phyloP scores from a whole-genome alignment of 2,797 vertebrate genomes.

The Pangasius sanitwongsei region DNA sequence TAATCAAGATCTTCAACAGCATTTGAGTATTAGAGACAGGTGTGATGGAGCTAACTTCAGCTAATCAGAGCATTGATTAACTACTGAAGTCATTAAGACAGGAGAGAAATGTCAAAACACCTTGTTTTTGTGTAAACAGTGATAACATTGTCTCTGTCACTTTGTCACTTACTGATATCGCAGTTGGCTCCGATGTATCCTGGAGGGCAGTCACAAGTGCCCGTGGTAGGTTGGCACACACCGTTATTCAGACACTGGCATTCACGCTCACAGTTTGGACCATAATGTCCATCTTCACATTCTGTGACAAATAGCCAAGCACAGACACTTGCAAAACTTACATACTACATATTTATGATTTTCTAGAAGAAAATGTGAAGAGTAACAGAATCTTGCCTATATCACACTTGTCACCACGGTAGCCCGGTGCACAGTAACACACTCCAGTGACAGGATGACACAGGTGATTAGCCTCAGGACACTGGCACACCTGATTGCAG shows the following conservation, averaged over 20 bases:
- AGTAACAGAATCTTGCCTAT: constrained; percentile 67
- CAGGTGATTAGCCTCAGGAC: constrained; percentile 71
- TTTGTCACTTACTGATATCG: constrained; percentile 68
- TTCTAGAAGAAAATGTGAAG: not conserved
- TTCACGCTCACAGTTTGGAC: constrained; percentile 62
- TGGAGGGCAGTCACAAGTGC: constrained; percentile 70
- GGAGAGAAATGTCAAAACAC: not conserved
- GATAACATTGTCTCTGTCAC: not conserved
- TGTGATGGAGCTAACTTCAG: not conserved
- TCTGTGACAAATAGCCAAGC: constrained; percentile 57
- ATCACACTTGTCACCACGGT: constrained; percentile 69
- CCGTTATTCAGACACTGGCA: constrained; percentile 75
- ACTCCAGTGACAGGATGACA: constrained; percentile 76
- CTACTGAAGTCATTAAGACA: not conserved
- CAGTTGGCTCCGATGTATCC: constrained; percentile 80
- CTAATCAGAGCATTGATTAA: not conserved
- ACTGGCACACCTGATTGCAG: constrained; percentile 75
- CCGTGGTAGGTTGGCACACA: constrained; percentile 64
- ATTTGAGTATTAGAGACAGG: not conserved
- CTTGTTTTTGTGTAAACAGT: not conserved
- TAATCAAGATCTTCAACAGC: not conserved
- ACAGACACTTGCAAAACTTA: not conserved
- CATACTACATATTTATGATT: not conserved
- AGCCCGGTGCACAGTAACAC: constrained; percentile 77
- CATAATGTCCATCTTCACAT: constrained; percentile 71